Percentiles rank a stretch among this genome's conserved stretches.
phyloP scores from a whole-genome alignment of 2,797 vertebrate species.

The Enteromius treurensis region DNA sequence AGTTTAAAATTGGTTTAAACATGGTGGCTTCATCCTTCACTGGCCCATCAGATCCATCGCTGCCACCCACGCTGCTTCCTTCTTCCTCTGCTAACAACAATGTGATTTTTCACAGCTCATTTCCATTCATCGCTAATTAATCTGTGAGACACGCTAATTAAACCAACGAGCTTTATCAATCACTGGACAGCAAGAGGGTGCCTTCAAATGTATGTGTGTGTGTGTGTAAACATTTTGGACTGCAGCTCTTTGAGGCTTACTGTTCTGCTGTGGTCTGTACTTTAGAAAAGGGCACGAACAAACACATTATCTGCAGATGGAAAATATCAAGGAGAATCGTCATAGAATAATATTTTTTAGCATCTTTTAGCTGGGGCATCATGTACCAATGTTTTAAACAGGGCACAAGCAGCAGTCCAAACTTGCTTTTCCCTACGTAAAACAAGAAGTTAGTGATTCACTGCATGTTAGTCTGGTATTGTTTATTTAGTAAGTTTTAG shows the following conservation, averaged over 20 bases:
- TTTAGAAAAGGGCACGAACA: not conserved
- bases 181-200: not conserved
- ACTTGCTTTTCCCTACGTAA: not conserved
- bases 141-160: constrained; percentile 7
- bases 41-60: constrained; percentile 58
- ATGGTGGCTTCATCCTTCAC: constrained; percentile 49
- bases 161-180: constrained; percentile 8
- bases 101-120: constrained; percentile 29
- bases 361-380: not conserved
- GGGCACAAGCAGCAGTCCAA: not conserved
- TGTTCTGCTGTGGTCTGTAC: not conserved
- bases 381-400: not conserved
- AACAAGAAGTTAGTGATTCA: not conserved
- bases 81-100: constrained; percentile 21
- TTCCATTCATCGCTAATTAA: constrained; percentile 36
- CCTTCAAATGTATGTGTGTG: not conserved
- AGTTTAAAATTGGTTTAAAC: constrained; percentile 37
- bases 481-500: not conserved
- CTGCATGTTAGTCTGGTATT: not conserved
- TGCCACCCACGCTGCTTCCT: constrained; percentile 37
- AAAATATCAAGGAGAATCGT: constrained; percentile 15
- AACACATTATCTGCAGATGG: constrained; percentile 28
- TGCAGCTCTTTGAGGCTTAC: not conserved
- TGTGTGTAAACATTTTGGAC: not conserved
- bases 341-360: not conserved